A percentile compares a stretch with the other conserved stretches of the same genome.
These are phyloP conservation scores for Malacoraja senta DNA, from an alignment of 2,797 vertebrate species.

Conservation along the genomic window DNA sequence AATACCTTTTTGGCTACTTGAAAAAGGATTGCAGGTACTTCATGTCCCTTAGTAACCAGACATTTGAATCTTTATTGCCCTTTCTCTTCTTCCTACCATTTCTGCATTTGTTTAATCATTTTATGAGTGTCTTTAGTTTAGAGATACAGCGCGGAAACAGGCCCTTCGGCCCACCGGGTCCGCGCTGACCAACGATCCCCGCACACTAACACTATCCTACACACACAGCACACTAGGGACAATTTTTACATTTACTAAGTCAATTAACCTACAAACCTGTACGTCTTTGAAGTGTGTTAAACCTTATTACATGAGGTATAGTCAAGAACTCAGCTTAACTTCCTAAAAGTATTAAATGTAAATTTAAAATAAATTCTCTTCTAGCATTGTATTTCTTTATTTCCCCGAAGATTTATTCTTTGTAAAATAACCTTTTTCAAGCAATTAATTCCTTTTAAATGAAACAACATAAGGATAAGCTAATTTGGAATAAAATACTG, in stretches of 20 bases:
- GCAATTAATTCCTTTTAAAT: no score
- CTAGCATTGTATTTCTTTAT: conserved; percentile 46
- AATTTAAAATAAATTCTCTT: background rate
- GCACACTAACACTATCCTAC: no score
- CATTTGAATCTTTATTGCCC: background rate
- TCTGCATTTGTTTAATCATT: background rate
- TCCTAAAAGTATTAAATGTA: no score
- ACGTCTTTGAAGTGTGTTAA: background rate
- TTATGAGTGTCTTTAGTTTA: no score
- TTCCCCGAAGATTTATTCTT: conserved; percentile 63
- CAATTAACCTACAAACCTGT: no score
- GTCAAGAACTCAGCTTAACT: background rate
- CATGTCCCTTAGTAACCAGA: background rate
- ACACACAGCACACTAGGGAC: no score
- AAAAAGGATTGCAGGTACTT: background rate
- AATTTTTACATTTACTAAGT: no score
- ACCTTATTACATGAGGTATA: background rate
- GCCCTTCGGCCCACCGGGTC: no score
- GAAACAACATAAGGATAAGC: no score
- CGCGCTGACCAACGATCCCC: no score
- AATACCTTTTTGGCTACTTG: background rate
- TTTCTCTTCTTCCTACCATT: background rate
- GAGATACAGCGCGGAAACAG: no score
- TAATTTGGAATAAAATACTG: background rate
- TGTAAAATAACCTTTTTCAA: conserved; percentile 36